Conservation (phyloP, 2,888 invertebrate species). For the Brachyptera risi region DNA sequence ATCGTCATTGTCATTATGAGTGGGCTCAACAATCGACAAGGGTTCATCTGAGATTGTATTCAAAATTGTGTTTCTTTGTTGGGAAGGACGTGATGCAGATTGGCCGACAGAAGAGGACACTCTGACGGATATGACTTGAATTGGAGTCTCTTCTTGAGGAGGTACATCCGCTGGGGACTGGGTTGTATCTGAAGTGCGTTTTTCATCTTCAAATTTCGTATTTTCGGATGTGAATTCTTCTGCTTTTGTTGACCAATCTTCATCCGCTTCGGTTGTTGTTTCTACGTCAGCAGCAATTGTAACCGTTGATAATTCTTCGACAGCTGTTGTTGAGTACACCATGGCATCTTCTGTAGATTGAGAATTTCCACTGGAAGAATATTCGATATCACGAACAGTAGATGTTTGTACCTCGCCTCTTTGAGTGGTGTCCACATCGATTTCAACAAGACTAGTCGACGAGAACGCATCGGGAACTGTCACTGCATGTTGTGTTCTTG, state of each 20-base stretch:
- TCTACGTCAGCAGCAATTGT: not conserved
- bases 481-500: not conserved
- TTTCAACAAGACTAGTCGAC: not conserved
- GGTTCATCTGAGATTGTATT: not conserved
- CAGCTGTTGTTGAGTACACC: not conserved
- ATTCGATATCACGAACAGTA: not conserved
- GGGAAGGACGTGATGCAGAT: not conserved
- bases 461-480: not conserved
- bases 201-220: not conserved
- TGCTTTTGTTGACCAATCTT: slow-evolving; percentile 7
- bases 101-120: slow-evolving; percentile 48
- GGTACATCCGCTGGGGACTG: not conserved
- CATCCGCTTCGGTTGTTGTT: not conserved
- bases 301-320: not conserved
- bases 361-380: not conserved
- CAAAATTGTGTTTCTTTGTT: not conserved
- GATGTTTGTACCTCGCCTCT: too few species aligned
- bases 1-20: not conserved
- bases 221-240: not conserved
- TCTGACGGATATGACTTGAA: slow-evolving; percentile 49
- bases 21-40: not conserved
- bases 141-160: not conserved
- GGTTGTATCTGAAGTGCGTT: not conserved
- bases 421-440: not conserved
- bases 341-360: not conserved